Conservation (phyloP, 1,140 invertebrate species). For the Chelonus insularis region DNA sequence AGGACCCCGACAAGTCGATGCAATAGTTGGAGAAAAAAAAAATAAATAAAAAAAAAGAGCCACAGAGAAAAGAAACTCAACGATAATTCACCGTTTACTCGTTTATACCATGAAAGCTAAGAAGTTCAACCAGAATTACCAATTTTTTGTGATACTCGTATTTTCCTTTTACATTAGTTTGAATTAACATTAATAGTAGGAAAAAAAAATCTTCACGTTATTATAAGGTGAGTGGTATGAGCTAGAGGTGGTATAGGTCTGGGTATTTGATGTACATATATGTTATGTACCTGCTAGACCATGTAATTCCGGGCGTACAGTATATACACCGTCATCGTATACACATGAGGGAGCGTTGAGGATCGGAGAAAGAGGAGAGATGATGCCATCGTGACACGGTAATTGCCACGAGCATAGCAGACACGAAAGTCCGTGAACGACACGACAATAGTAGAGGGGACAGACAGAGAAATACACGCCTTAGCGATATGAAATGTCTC, state of each 20-base stretch:
- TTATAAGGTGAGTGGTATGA: background rate
- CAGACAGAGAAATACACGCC: too few species aligned
- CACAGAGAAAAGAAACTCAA: background rate
- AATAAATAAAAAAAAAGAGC: background rate
- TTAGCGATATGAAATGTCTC: too few species aligned
- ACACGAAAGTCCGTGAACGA: conserved; percentile 29
- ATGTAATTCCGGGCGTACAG: conserved; percentile 23
- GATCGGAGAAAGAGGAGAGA: conserved; percentile 10
- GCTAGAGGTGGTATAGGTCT: background rate
- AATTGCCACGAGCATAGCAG: conserved; percentile 30
- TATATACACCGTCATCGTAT: conserved; percentile 18
- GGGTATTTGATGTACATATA: conserved; percentile 10
- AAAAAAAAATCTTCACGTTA: background rate
- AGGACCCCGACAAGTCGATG: background rate
- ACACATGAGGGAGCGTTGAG: background rate
- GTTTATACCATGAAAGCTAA: background rate
- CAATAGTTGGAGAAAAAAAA: background rate
- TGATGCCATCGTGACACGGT: conserved; percentile 34
- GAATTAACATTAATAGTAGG: background rate
- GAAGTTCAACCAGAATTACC: background rate
- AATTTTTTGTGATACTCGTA: background rate
- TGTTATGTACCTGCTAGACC: conserved; percentile 11
- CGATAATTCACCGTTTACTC: background rate
- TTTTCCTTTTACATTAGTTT: background rate
- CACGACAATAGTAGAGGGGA: conserved; percentile 21